A percentile compares a stretch with the other conserved stretches of the same genome.
These are phyloP conservation scores for Pachyrhynchus sulphureomaculatus DNA, from an alignment of 1,140 invertebrate species.

Conservation along the genomic window DNA sequence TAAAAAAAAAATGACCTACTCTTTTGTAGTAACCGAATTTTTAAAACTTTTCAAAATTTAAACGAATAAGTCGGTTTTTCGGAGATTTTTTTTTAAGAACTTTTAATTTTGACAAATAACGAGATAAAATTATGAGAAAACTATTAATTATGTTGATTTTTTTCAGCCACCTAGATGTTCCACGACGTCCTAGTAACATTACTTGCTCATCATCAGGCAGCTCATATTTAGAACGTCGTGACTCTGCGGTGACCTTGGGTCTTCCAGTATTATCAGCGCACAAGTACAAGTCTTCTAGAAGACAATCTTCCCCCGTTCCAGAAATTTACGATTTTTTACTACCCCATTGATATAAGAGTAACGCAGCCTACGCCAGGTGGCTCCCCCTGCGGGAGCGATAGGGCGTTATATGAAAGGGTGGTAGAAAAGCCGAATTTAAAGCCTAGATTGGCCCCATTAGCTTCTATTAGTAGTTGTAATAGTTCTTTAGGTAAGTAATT, in stretches of 20 bases:
- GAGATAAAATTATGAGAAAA: no score
- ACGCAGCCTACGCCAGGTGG: constrained; percentile 76
- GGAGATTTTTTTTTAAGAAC: no score
- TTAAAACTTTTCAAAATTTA: no score
- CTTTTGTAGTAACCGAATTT: no score
- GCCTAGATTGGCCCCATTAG: constrained; percentile 65
- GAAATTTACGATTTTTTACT: constrained; percentile 65
- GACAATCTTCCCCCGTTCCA: constrained; percentile 55
- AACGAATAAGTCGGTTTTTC: no score
- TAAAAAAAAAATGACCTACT: no score
- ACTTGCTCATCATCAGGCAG: constrained; percentile 80
- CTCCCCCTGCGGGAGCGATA: constrained; percentile 78
- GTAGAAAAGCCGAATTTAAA: constrained; percentile 39
- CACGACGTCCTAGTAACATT: constrained; percentile 70
- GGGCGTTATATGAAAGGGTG: constrained; percentile 42
- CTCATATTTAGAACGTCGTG: constrained; percentile 75
- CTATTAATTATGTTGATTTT: no score
- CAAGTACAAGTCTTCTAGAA: constrained; percentile 49
- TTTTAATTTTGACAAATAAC: no score
- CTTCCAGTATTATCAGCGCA: constrained; percentile 55
- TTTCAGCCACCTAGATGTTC: constrained; percentile 47
- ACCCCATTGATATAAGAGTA: constrained; percentile 74
- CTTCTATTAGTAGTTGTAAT: constrained; percentile 74
- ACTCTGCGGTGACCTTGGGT: constrained; percentile 70
- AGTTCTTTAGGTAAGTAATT: constrained; percentile 57